Evolutionary conservation across 2,113 vertebrate genomes (phyloP), one percentile per base, ranked within the genome.

Genomic region (Pterocles gutturalis): DNA sequence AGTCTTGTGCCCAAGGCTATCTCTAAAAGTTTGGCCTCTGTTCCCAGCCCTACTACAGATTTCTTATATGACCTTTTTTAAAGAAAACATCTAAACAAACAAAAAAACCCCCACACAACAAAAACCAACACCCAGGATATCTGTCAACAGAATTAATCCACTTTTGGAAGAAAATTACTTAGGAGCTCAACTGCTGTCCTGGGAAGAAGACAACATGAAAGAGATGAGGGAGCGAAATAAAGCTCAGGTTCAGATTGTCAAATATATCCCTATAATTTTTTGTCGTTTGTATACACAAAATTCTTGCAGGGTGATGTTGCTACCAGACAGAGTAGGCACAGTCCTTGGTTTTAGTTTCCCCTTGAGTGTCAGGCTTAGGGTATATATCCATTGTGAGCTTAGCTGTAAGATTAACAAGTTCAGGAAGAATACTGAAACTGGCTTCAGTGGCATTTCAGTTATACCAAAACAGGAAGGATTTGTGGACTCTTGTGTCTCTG

Each of bases 401-500:
- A 17, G 49, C 33, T 83, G 38, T 29, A 31, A 70, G 34, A 49
- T 19, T 24, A 18, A 41, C 41, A 41, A 41, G 13, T 41, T 41
- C 41, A 49, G 49, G 76, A 46, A 65, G 34, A 61, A 12, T 3
- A 1, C 0, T 17, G 55, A 11, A 71, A 10, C 1, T 4, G 33
- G 7, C n/a, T 80, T 53, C 22, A 9, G 18, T 13, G 58, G 41
- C 31, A 36, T 46, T 81, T 14, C 83, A 34, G 14, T 67, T 46
- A 2, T 26, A 5, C 11, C 29, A 17, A 20, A 14, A 71, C 38
- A 62, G 58, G 17, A 6, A n/a, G 77, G 75, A 84, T 13, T 4
- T 7, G 2, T 11, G 65, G n/a, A 0, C 24, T 36, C 21, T 49
- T 3, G 2, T 1, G 0, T 5, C 38, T 67, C 64, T 1, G 2